Percentiles rank a stretch among this genome's conserved stretches.
Conservation (phyloP, 53 echinoderm and acorn worm species). For the Echinarachnius parma region DNA sequence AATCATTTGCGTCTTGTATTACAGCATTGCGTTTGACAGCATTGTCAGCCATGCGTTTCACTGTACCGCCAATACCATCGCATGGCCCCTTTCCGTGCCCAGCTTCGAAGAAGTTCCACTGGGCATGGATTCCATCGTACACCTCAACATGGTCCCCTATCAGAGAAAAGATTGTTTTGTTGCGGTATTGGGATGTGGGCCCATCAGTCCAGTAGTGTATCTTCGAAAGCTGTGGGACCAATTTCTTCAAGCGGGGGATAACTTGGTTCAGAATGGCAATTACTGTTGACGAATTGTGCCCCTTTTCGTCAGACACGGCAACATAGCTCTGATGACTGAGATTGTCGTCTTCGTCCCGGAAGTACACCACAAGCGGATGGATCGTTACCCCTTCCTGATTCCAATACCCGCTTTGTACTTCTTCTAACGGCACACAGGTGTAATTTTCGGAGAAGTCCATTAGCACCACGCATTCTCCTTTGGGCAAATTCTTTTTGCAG, state of each 20-base stretch:
- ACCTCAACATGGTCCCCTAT: conserved; percentile 35
- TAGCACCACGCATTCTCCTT: conserved; percentile 41
- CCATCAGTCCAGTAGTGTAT: conserved; percentile 65
- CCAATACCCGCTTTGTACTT: conserved; percentile 57
- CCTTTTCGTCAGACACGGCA: conserved; percentile 32
- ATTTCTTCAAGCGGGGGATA: conserved; percentile 8
- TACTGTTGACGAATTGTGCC: conserved; percentile 16
- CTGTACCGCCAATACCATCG: conserved; percentile 59
- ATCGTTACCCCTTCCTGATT: conserved; percentile 4
- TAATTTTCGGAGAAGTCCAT: conserved; percentile 68
- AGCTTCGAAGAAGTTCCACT: conserved; percentile 59
- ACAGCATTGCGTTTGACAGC: conserved; percentile 45
- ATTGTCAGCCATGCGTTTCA: conserved; percentile 57
- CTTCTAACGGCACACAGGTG: conserved; percentile 51
- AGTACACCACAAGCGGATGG: conserved; percentile 33
- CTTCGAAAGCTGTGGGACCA: conserved; percentile 24
- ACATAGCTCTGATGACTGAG: conserved; percentile 20
- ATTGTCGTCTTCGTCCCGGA: not conserved
- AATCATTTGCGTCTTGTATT: conserved; percentile 61
- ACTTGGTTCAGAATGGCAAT: conserved; percentile 30
- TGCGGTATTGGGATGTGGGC: conserved; percentile 54
- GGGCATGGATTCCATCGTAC: conserved; percentile 30
- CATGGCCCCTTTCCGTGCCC: conserved; percentile 60
- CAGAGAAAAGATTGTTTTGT: conserved; percentile 48
- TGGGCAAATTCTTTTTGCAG: conserved; percentile 44